These are phyloP conservation scores for Paradisaea rubra DNA, from an alignment of 2,113 vertebrate species.

Conservation along the genomic window DNA sequence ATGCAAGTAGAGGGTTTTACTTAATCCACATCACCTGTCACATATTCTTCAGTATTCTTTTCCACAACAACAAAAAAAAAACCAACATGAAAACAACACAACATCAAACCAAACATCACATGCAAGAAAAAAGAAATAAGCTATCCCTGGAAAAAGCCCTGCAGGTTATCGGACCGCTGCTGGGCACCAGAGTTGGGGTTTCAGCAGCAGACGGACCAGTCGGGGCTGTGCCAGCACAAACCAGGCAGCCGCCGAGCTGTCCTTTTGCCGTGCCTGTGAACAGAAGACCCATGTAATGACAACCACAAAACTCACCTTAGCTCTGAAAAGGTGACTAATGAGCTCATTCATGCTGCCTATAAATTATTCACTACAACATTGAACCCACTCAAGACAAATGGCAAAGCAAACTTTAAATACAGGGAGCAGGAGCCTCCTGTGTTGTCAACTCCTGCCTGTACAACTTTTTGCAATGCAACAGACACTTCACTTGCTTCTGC, in stretches of 20 bases:
- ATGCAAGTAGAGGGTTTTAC: neutral
- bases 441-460: neutral
- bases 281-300: conserved; percentile 72
- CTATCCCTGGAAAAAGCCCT: neutral
- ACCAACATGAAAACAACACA: neutral
- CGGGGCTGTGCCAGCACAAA: conserved; percentile 28
- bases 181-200: neutral
- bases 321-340: conserved; percentile 82
- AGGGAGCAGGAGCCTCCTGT: neutral
- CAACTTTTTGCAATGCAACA: conserved; percentile 30
- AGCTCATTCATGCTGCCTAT: conserved; percentile 76
- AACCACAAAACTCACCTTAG: conserved; percentile 76
- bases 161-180: neutral
- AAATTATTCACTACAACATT: conserved; percentile 78
- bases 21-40: neutral
- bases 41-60: neutral
- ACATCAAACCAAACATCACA: neutral
- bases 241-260: conserved; percentile 54
- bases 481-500: neutral
- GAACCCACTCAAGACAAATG: conserved; percentile 69
- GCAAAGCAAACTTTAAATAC: conserved; percentile 78
- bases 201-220: conserved; percentile 26
- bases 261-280: conserved; percentile 44
- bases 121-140: neutral
- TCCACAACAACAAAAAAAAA: neutral